These are phyloP conservation scores for Sigmodon hispidus DNA, from an alignment of 2,113 vertebrate genomes.

Conservation along the genomic window DNA sequence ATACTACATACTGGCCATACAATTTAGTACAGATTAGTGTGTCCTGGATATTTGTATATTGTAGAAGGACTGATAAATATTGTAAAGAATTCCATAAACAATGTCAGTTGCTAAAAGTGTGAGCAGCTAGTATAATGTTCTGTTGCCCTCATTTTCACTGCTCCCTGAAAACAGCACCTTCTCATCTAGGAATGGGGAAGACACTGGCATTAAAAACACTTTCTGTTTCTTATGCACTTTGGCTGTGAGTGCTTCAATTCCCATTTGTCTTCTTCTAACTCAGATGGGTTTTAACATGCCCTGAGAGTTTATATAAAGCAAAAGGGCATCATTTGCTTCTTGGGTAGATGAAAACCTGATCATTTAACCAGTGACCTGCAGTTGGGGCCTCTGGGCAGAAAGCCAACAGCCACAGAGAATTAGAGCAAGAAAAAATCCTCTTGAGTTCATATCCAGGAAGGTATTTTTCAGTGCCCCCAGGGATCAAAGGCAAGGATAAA, in stretches of 20 bases:
- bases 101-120: background rate
- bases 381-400: slow-evolving; percentile 49
- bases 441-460: slow-evolving; percentile 40
- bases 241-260: slow-evolving; percentile 42
- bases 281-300: slow-evolving; percentile 18
- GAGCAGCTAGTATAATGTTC: background rate
- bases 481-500: slow-evolving; percentile 43
- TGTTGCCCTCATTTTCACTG: background rate
- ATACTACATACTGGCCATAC: background rate
- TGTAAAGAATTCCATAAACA: slow-evolving; percentile 7
- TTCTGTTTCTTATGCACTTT: background rate
- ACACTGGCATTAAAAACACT: background rate
- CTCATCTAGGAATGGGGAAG: background rate
- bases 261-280: slow-evolving; percentile 41
- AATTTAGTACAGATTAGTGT: background rate
- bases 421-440: slow-evolving; percentile 17
- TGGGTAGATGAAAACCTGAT: slow-evolving; percentile 26
- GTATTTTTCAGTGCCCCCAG: slow-evolving; percentile 27
- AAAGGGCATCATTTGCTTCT: slow-evolving; percentile 33
- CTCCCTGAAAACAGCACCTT: background rate
- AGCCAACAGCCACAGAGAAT: slow-evolving; percentile 57
- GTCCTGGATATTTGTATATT: background rate
- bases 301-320: background rate
- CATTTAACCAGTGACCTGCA: slow-evolving; percentile 50
- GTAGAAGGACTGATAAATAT: background rate